Conservation (phyloP, 2,113 vertebrate species). For the Aythya baeri region DNA sequence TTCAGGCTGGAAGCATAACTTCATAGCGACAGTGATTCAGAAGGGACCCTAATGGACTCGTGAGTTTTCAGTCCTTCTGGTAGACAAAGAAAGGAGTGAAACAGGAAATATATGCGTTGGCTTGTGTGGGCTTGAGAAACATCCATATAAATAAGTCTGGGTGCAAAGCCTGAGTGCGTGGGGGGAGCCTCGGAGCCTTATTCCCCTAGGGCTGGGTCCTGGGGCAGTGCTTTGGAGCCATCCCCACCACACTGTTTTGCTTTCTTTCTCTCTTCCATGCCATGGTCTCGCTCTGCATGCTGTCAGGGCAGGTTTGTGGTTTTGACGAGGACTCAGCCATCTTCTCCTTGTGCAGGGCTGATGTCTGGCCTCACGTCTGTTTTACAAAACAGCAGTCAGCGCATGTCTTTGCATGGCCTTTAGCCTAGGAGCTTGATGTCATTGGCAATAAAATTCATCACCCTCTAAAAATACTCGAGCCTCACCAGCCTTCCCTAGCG, state of each 20-base stretch:
- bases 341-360: neutral
- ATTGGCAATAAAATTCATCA: neutral
- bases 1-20: neutral
- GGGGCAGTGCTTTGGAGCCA: neutral
- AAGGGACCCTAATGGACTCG: fast-evolving
- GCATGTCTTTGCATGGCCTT: neutral
- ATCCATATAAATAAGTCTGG: neutral
- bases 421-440: neutral
- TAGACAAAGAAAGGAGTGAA: neutral
- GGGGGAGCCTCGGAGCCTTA: neutral
- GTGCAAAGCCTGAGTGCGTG: neutral
- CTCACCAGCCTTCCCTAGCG: neutral
- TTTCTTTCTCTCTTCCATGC: neutral
- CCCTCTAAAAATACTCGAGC: neutral
- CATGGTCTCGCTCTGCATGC: fast-evolving
- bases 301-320: neutral
- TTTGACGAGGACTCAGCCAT: neutral
- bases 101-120: neutral
- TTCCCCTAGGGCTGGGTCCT: neutral
- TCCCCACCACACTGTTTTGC: neutral
- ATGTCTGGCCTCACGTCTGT: neutral
- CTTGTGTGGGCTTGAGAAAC: slow-evolving; percentile 36
- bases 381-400: neutral
- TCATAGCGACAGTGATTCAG: neutral
- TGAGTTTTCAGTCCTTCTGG: neutral